Percentiles rank a stretch among this genome's conserved stretches.
phyloP scores from a whole-genome alignment of 1,140 invertebrate species.

The Piezodorus guildinii region DNA sequence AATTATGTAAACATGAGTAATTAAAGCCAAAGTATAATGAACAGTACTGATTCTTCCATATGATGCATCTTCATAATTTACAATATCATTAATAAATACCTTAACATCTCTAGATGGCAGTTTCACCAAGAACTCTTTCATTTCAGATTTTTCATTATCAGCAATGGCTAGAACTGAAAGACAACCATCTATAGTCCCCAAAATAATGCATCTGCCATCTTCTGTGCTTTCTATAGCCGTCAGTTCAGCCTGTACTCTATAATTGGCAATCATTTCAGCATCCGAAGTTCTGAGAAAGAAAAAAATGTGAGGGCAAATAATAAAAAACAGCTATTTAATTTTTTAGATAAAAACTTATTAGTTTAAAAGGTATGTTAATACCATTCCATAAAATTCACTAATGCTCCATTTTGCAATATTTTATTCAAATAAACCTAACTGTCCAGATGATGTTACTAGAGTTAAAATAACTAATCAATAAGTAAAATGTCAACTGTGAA shows the following conservation, averaged over 20 bases:
- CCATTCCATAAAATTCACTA: no score
- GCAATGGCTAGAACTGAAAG: conserved; percentile 83
- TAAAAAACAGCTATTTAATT: no score
- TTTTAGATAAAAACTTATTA: no score
- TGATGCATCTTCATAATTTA: background rate
- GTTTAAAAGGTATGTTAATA: no score
- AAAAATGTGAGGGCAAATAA: background rate
- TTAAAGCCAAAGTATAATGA: no score
- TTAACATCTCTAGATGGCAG: conserved; percentile 61
- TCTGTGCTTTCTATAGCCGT: conserved; percentile 71
- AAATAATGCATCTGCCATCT: conserved; percentile 67
- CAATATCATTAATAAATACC: conserved; percentile 31
- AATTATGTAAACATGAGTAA: conserved; percentile 25
- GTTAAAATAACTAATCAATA: no score
- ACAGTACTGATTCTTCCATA: no score
- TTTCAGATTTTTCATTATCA: conserved; percentile 55
- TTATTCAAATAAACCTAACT: no score
- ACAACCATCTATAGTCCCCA: conserved; percentile 88
- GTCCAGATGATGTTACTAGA: no score
- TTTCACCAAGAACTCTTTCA: conserved; percentile 49
- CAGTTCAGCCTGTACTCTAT: conserved; percentile 80
- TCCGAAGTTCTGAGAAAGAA: conserved; percentile 53
- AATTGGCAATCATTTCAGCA: conserved; percentile 84
- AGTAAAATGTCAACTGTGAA: no score
- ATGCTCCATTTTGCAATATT: no score